Evolutionary conservation across 30 jellyfish, hydroid and myxozoan genomes (phyloP), one percentile per base, ranked within the genome.

Genomic region (Turritopsis rubra): DNA sequence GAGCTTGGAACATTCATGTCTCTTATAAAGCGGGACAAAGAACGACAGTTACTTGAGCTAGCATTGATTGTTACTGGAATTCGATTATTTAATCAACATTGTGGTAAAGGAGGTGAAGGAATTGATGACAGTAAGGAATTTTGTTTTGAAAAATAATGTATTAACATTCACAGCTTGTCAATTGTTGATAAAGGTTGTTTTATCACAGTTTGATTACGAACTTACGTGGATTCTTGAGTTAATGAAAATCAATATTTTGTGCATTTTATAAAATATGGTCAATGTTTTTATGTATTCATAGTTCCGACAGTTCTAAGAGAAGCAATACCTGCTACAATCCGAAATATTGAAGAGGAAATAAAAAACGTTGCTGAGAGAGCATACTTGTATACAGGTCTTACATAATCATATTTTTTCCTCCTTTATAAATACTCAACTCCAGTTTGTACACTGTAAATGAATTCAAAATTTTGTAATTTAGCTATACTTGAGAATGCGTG

Each of bases 51-150:
- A 27, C 80, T 86, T 54, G 97, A 91, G 68, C 84, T 91, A 24
- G 84, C 97, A 0, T 82, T 86, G 30, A 91, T 91, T 53, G 87
- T 87, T 17, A 86, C 97, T 21, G 97, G 97, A 13, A 91, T 91
- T 31, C 85, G 97, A 5, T 80, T 91, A 52, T 91, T 91, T 66
- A 91, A 91, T 72, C 84, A 80, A 71, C 92, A 87, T 77, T 82
- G 95, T 66, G 93, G 93, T 41, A 91, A 91, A 80, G 97, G 97
- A 1, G 97, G 97, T 17, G 97, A 91, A 79, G 95, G 96, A 65
- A 86, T 91, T 66, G 97, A 91, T 80, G 96, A 91, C 75, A 65
- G 97, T 91, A 76, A 82, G 97, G 75, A 21, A 0, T 68, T 68
- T 8, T 68, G 9, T n/a, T 68, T 0, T 1, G 77, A 23, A 7